These are phyloP conservation scores for Artibeus jamaicensis DNA, from an alignment of 2,797 vertebrate genomes.

Conservation along the genomic window DNA sequence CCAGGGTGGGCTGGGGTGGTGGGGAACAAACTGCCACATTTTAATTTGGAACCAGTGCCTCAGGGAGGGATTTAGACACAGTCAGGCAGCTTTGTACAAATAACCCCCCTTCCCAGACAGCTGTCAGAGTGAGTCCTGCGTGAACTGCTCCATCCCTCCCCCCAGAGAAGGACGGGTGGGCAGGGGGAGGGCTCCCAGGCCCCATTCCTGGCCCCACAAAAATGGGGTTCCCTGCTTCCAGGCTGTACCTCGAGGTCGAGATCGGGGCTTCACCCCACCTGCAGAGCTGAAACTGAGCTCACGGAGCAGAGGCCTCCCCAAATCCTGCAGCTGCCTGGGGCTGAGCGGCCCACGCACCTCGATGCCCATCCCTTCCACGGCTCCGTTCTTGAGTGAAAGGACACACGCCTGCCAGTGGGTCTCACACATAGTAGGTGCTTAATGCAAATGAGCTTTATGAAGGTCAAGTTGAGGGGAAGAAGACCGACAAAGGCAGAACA, in stretches of 20 bases:
- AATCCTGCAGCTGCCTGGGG: fast-evolving
- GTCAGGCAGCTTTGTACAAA: conserved; percentile 45
- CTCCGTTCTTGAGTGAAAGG: background rate
- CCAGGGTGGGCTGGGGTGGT: background rate
- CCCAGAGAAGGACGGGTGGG: background rate
- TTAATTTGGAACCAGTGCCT: conserved; percentile 47
- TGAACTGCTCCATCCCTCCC: background rate
- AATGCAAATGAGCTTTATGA: fast-evolving
- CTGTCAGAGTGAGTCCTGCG: conserved; percentile 15
- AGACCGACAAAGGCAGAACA: too few species aligned
- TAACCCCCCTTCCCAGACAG: conserved; percentile 50
- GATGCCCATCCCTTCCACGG: fast-evolving
- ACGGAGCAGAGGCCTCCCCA: fast-evolving
- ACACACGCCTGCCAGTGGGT: fast-evolving
- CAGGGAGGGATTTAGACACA: conserved; percentile 58
- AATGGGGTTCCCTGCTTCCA: background rate
- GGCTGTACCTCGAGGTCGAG: fast-evolving
- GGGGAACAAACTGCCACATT: conserved; percentile 52
- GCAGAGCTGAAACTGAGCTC: background rate
- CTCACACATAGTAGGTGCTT: background rate
- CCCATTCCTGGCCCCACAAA: background rate
- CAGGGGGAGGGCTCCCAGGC: background rate
- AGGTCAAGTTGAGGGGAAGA: too few species aligned
- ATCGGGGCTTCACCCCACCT: fast-evolving
- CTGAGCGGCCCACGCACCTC: background rate